These are phyloP conservation scores for Eupithecia pulchellata DNA, from an alignment of 2,888 invertebrate genomes.

Conservation along the genomic window DNA sequence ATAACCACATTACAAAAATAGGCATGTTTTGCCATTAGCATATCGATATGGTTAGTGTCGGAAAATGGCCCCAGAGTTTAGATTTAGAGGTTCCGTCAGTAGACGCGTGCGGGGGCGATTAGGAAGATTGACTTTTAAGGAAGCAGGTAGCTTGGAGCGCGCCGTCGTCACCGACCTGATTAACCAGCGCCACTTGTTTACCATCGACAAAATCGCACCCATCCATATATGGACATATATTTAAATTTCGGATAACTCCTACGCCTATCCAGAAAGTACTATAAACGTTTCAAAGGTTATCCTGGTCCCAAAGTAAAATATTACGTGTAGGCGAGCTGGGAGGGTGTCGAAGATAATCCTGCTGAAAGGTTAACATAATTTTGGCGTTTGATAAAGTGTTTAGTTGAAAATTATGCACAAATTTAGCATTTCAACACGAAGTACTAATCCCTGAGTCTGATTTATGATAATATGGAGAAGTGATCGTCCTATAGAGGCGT, in stretches of 20 bases:
- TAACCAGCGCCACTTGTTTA: slow-evolving; percentile 59
- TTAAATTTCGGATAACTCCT: slow-evolving; percentile 64
- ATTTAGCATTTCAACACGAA: not conserved
- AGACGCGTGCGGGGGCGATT: slow-evolving; percentile 77
- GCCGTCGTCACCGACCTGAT: slow-evolving; percentile 74
- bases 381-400: not conserved
- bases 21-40: slow-evolving; percentile 60
- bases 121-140: slow-evolving; percentile 81
- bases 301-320: slow-evolving; percentile 20
- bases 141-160: slow-evolving; percentile 57
- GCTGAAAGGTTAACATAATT: slow-evolving; percentile 20
- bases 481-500: too few relatives aligned
- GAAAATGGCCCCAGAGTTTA: slow-evolving; percentile 61
- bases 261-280: slow-evolving; percentile 49
- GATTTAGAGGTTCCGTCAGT: slow-evolving; percentile 66
- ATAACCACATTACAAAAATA: slow-evolving; percentile 41
- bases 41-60: slow-evolving; percentile 63
- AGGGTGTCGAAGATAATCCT: slow-evolving; percentile 17
- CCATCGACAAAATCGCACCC: slow-evolving; percentile 63
- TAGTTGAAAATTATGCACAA: not conserved
- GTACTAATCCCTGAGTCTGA: too few relatives aligned
- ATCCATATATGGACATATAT: slow-evolving; percentile 76
- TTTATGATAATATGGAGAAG: too few relatives aligned
- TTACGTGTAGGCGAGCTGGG: slow-evolving; percentile 31
- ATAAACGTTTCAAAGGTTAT: slow-evolving; percentile 39